phyloP scores from a whole-genome alignment of 2,888 invertebrate genomes.

The Andrena hattorfiana region DNA sequence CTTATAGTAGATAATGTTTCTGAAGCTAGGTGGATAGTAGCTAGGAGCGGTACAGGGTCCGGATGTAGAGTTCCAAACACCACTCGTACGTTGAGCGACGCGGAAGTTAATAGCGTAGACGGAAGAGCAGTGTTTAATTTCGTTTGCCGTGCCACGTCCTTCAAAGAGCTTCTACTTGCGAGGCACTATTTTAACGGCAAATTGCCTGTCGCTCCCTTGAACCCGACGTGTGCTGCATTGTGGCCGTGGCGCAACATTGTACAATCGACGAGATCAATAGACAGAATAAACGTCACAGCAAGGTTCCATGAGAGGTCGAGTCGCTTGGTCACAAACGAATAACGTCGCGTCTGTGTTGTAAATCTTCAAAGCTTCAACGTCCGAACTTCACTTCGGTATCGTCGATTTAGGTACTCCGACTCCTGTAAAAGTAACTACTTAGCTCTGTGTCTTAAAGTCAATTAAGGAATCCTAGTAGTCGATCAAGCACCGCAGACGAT shows the following conservation, averaged over 20 bases:
- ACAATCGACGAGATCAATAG: constrained; percentile 9
- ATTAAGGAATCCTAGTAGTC: neutral
- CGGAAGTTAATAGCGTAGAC: neutral
- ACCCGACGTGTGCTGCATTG: neutral
- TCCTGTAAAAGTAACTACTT: no score
- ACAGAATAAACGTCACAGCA: neutral
- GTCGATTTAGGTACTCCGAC: neutral
- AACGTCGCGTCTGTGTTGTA: neutral
- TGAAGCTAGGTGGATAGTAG: constrained; percentile 4
- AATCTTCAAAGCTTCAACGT: neutral
- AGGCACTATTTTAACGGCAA: neutral
- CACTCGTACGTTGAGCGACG: neutral
- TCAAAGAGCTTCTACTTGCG: neutral
- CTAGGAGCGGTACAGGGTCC: constrained; percentile 22
- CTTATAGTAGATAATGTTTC: constrained; percentile 12
- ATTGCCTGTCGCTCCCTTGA: neutral
- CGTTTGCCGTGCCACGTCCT: neutral
- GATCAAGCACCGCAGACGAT: constrained; percentile 1
- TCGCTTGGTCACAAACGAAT: neutral
- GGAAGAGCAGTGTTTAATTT: constrained; percentile 24
- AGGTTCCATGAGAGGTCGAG: neutral
- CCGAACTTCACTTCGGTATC: neutral
- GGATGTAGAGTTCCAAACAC: neutral
- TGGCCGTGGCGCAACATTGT: constrained; percentile 13
- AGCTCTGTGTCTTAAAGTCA: no score